These are phyloP conservation scores for Glaucidium brasilianum DNA, from an alignment of 2,113 vertebrate genomes.

Conservation along the genomic window DNA sequence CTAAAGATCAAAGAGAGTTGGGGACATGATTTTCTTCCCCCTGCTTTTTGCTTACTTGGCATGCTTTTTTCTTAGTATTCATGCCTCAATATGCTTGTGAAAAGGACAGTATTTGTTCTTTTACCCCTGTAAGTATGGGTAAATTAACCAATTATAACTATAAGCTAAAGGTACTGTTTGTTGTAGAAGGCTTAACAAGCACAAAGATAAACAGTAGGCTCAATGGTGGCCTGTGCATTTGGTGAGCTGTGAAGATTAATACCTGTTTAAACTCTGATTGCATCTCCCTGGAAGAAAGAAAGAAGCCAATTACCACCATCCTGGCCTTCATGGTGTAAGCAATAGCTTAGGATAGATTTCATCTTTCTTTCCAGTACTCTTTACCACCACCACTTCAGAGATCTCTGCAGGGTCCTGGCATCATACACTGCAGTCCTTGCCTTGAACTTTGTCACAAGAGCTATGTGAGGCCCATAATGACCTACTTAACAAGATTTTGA, in stretches of 20 bases:
- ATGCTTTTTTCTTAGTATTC: background rate
- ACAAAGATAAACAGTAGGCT: background rate
- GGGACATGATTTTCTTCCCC: background rate
- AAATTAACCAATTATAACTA: background rate
- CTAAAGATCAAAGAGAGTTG: background rate
- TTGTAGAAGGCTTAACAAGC: background rate
- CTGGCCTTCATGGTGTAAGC: background rate
- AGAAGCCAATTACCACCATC: background rate
- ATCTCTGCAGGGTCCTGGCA: background rate
- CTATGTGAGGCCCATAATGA: background rate
- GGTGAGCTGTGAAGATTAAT: background rate
- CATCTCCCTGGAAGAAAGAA: background rate
- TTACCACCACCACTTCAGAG: background rate
- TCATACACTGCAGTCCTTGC: background rate
- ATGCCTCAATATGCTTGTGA: background rate
- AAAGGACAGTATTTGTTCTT: background rate
- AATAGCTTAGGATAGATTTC: background rate
- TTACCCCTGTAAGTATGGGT: background rate
- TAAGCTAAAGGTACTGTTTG: background rate
- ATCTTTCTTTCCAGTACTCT: background rate
- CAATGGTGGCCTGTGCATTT: background rate
- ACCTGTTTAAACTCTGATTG: background rate
- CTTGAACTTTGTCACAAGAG: background rate
- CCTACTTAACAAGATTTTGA: background rate
- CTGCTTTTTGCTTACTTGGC: background rate